Percentiles rank a stretch among this genome's conserved stretches.
Conservation (phyloP, 2,113 vertebrate species). For the Passer domesticus region DNA sequence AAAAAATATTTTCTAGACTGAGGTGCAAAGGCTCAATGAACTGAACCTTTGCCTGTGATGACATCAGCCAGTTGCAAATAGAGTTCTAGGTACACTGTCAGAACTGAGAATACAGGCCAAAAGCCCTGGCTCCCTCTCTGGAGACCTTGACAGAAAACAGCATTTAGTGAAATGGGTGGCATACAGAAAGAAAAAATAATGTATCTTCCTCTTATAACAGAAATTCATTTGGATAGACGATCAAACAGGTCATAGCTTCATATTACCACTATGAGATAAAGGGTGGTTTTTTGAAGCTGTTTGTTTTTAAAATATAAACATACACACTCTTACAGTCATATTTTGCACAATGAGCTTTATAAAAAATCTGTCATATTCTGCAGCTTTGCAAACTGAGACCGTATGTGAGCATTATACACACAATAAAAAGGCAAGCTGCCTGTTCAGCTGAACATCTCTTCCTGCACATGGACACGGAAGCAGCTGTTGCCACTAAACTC, state of each 20-base stretch:
- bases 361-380: neutral
- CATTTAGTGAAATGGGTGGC: neutral
- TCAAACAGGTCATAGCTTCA: neutral
- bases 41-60: neutral
- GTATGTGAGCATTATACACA: neutral
- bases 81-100: neutral
- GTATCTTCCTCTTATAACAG: neutral
- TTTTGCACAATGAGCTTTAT: neutral
- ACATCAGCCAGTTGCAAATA: neutral
- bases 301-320: neutral
- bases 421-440: neutral
- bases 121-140: neutral
- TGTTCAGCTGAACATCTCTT: neutral
- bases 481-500: neutral
- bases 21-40: neutral
- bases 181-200: neutral
- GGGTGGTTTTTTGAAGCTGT: neutral
- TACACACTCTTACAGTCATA: neutral
- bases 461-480: neutral
- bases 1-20: neutral
- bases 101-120: neutral
- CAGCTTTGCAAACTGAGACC: neutral
- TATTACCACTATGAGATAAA: neutral
- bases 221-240: neutral
- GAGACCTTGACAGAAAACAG: neutral